phyloP scores from a whole-genome alignment of 2,888 invertebrate species.

The Brachylomia viminalis region DNA sequence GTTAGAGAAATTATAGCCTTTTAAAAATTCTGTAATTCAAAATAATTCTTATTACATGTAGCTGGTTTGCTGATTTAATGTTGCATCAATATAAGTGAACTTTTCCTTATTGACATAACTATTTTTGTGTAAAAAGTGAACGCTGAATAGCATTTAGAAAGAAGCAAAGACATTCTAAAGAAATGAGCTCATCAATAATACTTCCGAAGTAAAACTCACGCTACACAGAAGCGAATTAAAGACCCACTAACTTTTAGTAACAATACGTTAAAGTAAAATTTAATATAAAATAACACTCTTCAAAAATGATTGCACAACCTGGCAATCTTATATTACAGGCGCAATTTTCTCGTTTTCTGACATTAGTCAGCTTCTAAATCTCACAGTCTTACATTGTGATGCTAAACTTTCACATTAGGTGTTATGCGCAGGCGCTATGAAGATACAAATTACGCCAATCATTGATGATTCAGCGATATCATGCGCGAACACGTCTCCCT shows the following conservation, averaged over 20 bases:
- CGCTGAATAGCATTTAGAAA: conserved; percentile 24
- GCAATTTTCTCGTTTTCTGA: conserved; percentile 50
- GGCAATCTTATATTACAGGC: conserved; percentile 44
- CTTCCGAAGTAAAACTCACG: conserved; percentile 10
- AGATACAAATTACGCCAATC: conserved; percentile 67
- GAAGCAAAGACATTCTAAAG: not conserved
- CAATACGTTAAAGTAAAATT: conserved; percentile 32
- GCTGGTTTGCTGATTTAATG: not conserved
- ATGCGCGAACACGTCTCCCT: conserved; percentile 12
- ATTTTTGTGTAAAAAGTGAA: conserved; percentile 22
- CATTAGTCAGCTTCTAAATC: conserved; percentile 66
- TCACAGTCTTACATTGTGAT: conserved; percentile 56
- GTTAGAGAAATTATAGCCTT: conserved; percentile 11
- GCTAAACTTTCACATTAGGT: conserved; percentile 60
- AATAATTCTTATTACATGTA: not conserved
- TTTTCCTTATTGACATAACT: conserved; percentile 2
- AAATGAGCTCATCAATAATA: conserved; percentile 7
- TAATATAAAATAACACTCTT: conserved; percentile 39
- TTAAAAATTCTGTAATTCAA: not conserved
- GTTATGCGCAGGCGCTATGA: conserved; percentile 52
- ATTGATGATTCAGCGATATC: conserved; percentile 62
- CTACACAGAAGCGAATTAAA: conserved; percentile 23
- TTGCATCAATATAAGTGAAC: not conserved
- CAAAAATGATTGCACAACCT: conserved; percentile 55
- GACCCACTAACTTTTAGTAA: conserved; percentile 39